Conservation (phyloP, 1,140 invertebrate species). For the Gryon sp. region DNA sequence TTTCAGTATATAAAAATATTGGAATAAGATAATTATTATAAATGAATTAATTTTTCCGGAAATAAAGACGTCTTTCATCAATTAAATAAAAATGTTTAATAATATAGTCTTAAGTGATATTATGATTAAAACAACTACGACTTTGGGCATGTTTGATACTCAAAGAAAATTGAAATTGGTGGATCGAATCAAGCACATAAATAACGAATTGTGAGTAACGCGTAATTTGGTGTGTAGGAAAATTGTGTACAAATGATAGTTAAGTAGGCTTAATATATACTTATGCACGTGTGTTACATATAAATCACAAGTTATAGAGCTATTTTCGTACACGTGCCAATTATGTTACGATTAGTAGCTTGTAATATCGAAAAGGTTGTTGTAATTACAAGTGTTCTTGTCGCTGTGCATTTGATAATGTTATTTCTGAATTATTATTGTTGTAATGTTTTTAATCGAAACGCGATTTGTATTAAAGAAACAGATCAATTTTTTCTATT, state of each 20-base stretch:
- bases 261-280: constrained; percentile 24
- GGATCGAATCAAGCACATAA: constrained; percentile 34
- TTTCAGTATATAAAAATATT: too few relatives aligned
- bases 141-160: background rate
- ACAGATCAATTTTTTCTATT: too few relatives aligned
- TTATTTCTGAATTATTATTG: constrained; percentile 12
- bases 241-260: constrained; percentile 11
- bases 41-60: too few relatives aligned
- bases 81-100: too few relatives aligned
- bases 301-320: constrained; percentile 19
- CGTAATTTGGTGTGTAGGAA: constrained; percentile 16
- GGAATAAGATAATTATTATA: too few relatives aligned
- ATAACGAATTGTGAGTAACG: constrained; percentile 29
- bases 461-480: too few relatives aligned
- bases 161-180: constrained; percentile 27
- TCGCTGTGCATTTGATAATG: constrained; percentile 1
- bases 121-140: background rate
- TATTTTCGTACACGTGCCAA: constrained; percentile 8
- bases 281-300: background rate
- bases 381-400: background rate
- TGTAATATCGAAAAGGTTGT: background rate
- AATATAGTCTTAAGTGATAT: too few relatives aligned
- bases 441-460: too few relatives aligned
- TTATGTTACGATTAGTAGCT: constrained; percentile 10
- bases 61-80: too few relatives aligned